phyloP scores from a whole-genome alignment of 2,888 invertebrate species.

The Nomada lathburiana region DNA sequence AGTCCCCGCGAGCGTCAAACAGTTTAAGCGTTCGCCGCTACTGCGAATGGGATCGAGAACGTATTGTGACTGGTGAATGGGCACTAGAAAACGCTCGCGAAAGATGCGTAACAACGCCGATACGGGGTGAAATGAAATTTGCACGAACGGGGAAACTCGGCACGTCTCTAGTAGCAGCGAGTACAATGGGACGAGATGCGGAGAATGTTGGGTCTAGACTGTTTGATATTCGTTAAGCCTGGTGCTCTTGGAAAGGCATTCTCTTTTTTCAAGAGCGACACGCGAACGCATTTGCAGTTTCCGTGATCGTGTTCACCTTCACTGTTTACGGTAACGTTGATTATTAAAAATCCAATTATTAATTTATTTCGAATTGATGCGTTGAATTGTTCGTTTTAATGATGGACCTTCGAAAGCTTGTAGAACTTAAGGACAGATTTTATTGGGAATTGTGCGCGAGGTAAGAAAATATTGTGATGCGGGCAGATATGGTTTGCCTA shows the following conservation, averaged over 20 bases:
- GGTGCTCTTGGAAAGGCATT: not conserved
- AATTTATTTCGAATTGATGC: too few species aligned
- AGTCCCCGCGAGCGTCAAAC: conserved; percentile 29
- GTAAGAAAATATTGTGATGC: not conserved
- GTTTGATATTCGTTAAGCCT: conserved; percentile 34
- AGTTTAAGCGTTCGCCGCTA: conserved; percentile 1
- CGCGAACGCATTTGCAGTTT: not conserved
- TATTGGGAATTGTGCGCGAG: not conserved
- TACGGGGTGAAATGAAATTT: conserved; percentile 20
- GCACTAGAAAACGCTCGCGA: not conserved
- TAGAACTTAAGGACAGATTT: too few species aligned
- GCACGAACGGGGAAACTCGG: conserved; percentile 10
- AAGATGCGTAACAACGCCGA: conserved; percentile 10
- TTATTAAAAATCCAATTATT: too few species aligned
- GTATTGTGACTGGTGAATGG: conserved; percentile 18
- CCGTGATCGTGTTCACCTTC: not conserved
- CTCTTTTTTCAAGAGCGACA: not conserved
- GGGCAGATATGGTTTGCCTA: conserved; percentile 19
- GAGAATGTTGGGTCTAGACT: conserved; percentile 8
- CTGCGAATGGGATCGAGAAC: conserved; percentile 42
- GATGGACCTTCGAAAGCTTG: too few species aligned
- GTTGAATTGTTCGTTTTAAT: too few species aligned
- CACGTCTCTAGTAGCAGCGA: not conserved
- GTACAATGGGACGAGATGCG: conserved; percentile 6
- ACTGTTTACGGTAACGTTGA: too few species aligned